Evolutionary conservation across 2,888 invertebrate species (phyloP), one percentile per base, ranked within the genome.

Genomic region (Trachelus stipa): DNA sequence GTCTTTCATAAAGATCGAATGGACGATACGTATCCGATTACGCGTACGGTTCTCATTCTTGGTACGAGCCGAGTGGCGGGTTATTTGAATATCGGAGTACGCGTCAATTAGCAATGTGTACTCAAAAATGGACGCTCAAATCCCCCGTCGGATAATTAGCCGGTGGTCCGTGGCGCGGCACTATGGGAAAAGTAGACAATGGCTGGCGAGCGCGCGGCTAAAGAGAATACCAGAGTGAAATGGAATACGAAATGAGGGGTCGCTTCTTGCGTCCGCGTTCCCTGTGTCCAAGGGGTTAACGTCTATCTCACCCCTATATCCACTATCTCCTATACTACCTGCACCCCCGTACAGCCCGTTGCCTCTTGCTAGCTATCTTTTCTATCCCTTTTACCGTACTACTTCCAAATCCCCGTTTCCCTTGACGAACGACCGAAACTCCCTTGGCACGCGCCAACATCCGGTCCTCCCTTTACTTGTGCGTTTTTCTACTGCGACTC

Each of bases 181-280:
- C 78, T 82, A 85, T 83, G 86, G 85, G 85, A 86, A 88, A 87
- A 87, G 85, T 86, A 87, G 88, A 90, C 90, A 90, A 90, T 89
- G 88, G 86, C 83, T 85, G 86, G 86, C 83, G 86, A 87, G 83
- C 79, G 82, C 81, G 80, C 81, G 80, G 79, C 81, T 84, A 90
- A 90, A 90, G 90, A 86, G 90, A 90, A 90, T 90, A 84, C 86
- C 85, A 84, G 86, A 89, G 87, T 86, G 87, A 90, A 90, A 90
- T 90, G 87, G 90, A 90, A 90, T 90, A 90, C 88, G 85, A 82
- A 88, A 90, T 89, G 90, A 90, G 87, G 87, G 87, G 84, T 80
- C 78, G 82, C 83, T 84, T 86, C 85, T 85, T 85, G 33, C 76
- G 81, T 80, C 81, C 82, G 81, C 82, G 81, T 81, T 81, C 79